Percentiles rank a stretch among this genome's conserved stretches.
Evolutionary conservation across 2,797 vertebrate species (phyloP).

Genomic region (Myotis findleyi): DNA sequence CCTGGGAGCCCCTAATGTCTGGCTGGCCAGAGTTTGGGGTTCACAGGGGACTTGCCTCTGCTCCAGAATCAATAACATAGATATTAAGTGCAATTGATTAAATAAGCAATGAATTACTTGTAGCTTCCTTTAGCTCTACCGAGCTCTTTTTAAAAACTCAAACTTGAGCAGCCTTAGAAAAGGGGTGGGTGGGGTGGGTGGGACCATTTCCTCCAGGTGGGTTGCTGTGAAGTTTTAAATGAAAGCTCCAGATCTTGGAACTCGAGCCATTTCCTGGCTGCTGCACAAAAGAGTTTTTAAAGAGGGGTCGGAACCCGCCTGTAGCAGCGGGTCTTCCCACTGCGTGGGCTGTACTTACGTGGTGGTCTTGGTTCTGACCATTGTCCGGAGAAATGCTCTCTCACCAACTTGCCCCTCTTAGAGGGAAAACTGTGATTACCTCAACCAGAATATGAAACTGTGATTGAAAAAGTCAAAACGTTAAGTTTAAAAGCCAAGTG

Average conservation of each 20-base stretch:
- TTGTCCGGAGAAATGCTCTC: constrained; percentile 89
- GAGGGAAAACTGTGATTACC: constrained; percentile 90
- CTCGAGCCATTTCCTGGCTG: constrained; percentile 69
- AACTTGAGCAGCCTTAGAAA: constrained; percentile 79
- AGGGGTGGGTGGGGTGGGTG: background rate
- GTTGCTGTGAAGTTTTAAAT: constrained; percentile 65
- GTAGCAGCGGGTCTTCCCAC: constrained; percentile 71
- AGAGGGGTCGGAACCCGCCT: constrained; percentile 78
- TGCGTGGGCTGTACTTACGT: constrained; percentile 81
- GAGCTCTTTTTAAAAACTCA: constrained; percentile 91
- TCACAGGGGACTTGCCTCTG: constrained; percentile 61
- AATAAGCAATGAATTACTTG: constrained; percentile 84
- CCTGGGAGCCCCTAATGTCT: constrained; percentile 41
- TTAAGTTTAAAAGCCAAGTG: constrained; percentile 77
- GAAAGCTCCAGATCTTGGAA: constrained; percentile 68
- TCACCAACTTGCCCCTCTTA: constrained; percentile 92
- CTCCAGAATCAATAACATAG: constrained; percentile 77
- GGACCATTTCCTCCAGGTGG: background rate
- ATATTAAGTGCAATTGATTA: constrained; percentile 92
- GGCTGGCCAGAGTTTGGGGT: constrained; percentile 48
- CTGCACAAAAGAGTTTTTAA: constrained; percentile 85
- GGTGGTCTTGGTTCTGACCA: constrained; percentile 68
- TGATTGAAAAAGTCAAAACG: constrained; percentile 85
- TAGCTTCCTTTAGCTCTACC: constrained; percentile 85
- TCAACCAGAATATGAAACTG: constrained; percentile 91